Base-by-base conservation (phyloP, 2,113 vertebrate genomes). In the Gadus chalcogrammus region DNA sequence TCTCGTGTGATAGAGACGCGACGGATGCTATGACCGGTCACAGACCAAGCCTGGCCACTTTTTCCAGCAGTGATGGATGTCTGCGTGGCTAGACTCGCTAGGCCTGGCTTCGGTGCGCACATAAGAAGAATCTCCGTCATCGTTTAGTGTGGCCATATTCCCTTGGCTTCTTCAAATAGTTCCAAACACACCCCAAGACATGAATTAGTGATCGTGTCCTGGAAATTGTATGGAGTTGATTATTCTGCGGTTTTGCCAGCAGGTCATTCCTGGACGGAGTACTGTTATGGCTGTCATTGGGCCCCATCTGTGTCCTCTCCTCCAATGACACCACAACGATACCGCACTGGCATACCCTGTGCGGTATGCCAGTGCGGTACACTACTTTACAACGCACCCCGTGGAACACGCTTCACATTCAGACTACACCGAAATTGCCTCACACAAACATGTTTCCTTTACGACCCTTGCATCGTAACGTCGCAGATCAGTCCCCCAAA, bases 261-360 rank as follows among this genome's bases (percentile, higher is more conserved):
- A 81, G 85, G 86, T 84, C 83, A 87, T 71, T 68, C 74, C 76
- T n/a, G 53, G 75, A 76, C 79, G 78, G 67, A 86, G 31, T 24
- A 77, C 56, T 78, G 69, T 59, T 78, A 74, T 82, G 62, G 67
- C 76, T 64, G 80, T 80, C 85, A 80, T 72, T 68, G 38, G 66
- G 75, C 0, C 8, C 88, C 88, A 88, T 88, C 85, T 89, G 85
- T 80, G 75, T 78, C 58, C 72, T 63, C 71, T 71, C 73, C 76
- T 64, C 78, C 81, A 84, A 74, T 81, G 80, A 78, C 85, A 83
- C 73, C 58, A 67, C 48, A 61, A 67, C 73, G 62, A 79, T 82
- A 65, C 61, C 72, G 66, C 62, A 9, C 68, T 75, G 75, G 65
- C 70, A 52, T 24, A 5, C 66, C 72, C 72, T 83, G 83, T 77